These are phyloP conservation scores for Isoperla grammatica DNA, from an alignment of 2,888 invertebrate genomes.

Conservation along the genomic window DNA sequence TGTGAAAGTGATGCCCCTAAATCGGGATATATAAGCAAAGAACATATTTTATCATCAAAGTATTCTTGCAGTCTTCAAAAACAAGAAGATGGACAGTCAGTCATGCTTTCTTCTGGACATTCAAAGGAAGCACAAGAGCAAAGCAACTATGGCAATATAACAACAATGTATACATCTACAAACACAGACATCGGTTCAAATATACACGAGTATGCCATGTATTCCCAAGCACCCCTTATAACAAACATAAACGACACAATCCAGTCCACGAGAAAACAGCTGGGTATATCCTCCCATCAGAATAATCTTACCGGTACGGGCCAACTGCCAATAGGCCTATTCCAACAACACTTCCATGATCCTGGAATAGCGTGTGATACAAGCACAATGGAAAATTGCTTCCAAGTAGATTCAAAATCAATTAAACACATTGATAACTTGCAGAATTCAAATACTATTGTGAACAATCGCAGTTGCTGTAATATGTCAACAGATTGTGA, in stretches of 20 bases:
- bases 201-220: slow-evolving; percentile 22
- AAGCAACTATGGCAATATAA: background rate
- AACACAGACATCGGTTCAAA: background rate
- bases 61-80: slow-evolving; percentile 21
- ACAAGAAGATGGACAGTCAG: background rate
- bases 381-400: slow-evolving; percentile 14
- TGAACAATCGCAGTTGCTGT: slow-evolving; percentile 7
- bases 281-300: slow-evolving; percentile 1
- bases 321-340: slow-evolving; percentile 8
- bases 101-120: background rate
- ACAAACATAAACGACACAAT: slow-evolving; percentile 19
- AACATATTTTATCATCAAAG: slow-evolving; percentile 13
- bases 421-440: background rate
- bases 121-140: slow-evolving; percentile 2
- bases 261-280: slow-evolving; percentile 18
- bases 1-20: slow-evolving; percentile 7
- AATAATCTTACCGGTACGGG: background rate
- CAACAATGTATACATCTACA: slow-evolving; percentile 1
- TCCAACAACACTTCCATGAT: slow-evolving; percentile 22
- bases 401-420: slow-evolving; percentile 14
- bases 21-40: slow-evolving; percentile 19
- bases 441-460: background rate
- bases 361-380: slow-evolving; percentile 19
- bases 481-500: background rate
- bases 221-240: slow-evolving; percentile 25